Conservation (phyloP, 2,797 vertebrate species). For the Syngnathus rostellatus region DNA sequence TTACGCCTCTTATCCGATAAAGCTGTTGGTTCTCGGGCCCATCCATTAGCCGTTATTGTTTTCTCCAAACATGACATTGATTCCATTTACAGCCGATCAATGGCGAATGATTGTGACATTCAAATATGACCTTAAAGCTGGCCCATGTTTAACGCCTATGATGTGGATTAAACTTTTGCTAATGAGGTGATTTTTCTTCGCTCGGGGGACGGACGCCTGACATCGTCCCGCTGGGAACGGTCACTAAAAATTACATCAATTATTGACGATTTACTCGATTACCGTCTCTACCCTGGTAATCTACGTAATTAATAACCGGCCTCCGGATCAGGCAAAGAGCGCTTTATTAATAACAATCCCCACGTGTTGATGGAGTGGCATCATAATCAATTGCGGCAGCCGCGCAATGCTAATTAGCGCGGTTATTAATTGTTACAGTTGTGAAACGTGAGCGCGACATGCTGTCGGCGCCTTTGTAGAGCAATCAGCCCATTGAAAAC, state of each 20-base stretch:
- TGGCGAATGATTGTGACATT: constrained; percentile 99
- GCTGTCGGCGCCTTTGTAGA: constrained; percentile 84
- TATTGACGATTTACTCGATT: constrained; percentile 96
- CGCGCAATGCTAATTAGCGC: constrained; percentile 87
- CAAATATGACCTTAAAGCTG: constrained; percentile 99
- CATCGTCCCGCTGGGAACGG: constrained; percentile 65
- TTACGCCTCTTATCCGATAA: constrained; percentile 70
- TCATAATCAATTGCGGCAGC: constrained; percentile 84
- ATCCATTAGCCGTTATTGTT: constrained; percentile 99
- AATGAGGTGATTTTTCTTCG: constrained; percentile 99
- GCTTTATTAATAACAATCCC: constrained; percentile 98
- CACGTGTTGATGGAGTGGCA: constrained; percentile 77
- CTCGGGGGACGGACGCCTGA: constrained; percentile 44
- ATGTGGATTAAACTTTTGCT: constrained; percentile 99
- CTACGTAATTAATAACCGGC: constrained; percentile 93
- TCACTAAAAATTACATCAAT: constrained; percentile 98
- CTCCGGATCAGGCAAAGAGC: constrained; percentile 71
- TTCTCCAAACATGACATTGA: constrained; percentile 99
- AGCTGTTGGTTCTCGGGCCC: constrained; percentile 85
- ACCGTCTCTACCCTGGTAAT: constrained; percentile 82
- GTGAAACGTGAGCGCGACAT: constrained; percentile 79
- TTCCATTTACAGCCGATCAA: constrained; percentile 99
- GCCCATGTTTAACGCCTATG: constrained; percentile 91
- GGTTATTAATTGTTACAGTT: constrained; percentile 98
- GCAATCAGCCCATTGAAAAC: constrained; percentile 90